A percentile compares a stretch with the other conserved stretches of the same genome.
These are phyloP conservation scores for Danaus chrysippus DNA, from an alignment of 2,888 invertebrate species.

Conservation along the genomic window DNA sequence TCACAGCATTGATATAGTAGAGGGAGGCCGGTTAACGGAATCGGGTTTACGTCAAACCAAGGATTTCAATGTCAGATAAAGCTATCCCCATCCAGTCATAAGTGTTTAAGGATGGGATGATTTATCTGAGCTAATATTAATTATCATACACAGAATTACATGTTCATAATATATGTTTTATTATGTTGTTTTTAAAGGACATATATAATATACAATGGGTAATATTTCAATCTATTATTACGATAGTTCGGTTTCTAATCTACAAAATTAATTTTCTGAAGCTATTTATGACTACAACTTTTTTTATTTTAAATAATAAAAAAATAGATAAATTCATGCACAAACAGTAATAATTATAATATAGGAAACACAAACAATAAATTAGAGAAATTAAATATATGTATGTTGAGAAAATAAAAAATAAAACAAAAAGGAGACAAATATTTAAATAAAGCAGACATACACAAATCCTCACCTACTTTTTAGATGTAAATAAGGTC, in stretches of 20 bases:
- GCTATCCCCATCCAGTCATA: conserved; percentile 12
- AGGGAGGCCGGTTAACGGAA: conserved; percentile 22
- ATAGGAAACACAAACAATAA: too few relatives aligned
- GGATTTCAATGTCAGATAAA: conserved; percentile 23
- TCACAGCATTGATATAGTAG: conserved; percentile 10
- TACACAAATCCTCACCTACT: conserved; percentile 60
- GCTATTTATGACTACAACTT: too few relatives aligned
- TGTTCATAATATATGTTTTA: too few relatives aligned
- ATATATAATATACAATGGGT: too few relatives aligned
- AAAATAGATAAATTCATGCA: too few relatives aligned
- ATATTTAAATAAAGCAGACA: conserved; percentile 61
- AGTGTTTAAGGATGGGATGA: conserved; percentile 12
- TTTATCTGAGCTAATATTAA: neutral
- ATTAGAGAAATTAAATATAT: neutral
- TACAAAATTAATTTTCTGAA: too few relatives aligned
- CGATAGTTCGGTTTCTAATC: too few relatives aligned
- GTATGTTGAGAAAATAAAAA: conserved; percentile 17
- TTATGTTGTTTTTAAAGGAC: too few relatives aligned
- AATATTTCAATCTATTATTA: too few relatives aligned
- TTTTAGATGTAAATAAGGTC: conserved; percentile 67
- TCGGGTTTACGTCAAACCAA: conserved; percentile 26
- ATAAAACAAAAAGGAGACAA: conserved; percentile 44
- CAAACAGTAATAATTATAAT: too few relatives aligned
- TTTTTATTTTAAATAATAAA: too few relatives aligned
- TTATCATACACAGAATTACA: too few relatives aligned